phyloP scores from a whole-genome alignment of 2,113 vertebrate species.

The Tympanuchus pallidicinctus region DNA sequence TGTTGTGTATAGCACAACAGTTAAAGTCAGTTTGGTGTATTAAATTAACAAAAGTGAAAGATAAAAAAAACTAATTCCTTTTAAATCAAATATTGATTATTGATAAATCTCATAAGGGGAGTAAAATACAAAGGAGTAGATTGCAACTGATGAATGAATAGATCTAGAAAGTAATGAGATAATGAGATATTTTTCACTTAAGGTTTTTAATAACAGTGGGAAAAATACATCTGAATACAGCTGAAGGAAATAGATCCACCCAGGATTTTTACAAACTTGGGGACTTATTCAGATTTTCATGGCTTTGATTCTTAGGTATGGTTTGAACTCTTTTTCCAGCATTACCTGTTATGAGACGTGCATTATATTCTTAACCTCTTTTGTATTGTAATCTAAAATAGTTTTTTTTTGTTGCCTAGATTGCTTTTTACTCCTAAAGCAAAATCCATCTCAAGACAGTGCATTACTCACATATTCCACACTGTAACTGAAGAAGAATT shows the following conservation, averaged over 20 bases:
- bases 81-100: neutral
- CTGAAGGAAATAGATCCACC: neutral
- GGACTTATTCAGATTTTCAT: neutral
- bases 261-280: neutral
- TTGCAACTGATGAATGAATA: neutral
- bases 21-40: neutral
- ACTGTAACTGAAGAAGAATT: neutral
- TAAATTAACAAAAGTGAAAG: neutral
- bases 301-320: neutral
- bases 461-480: neutral
- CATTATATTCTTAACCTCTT: neutral
- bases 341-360: neutral
- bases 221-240: neutral
- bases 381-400: neutral
- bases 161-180: neutral
- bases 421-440: neutral
- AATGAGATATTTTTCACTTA: neutral
- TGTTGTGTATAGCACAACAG: neutral
- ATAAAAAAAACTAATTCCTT: neutral
- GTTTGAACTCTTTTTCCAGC: neutral
- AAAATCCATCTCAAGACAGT: neutral
- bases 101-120: neutral
- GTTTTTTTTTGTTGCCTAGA: neutral
- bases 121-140: neutral
- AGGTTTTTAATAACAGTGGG: neutral